These are phyloP conservation scores for Penaeus monodon DNA, from an alignment of 2,888 invertebrate species.

Conservation along the genomic window DNA sequence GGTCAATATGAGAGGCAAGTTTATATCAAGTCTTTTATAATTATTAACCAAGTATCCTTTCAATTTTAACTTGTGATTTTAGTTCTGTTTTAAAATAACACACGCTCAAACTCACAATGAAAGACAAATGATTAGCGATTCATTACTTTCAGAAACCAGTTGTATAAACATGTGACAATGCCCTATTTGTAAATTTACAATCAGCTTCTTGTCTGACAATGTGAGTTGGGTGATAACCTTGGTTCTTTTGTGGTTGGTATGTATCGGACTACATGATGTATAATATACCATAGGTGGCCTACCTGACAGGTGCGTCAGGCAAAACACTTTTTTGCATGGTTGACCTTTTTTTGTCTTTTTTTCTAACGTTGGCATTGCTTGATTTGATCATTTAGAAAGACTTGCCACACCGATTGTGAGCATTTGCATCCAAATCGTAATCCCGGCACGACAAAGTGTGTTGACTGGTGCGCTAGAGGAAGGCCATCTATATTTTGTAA, in stretches of 20 bases:
- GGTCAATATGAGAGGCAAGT: constrained; percentile 42
- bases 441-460: constrained; percentile 9
- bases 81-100: constrained; percentile 27
- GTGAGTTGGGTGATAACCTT: constrained; percentile 43
- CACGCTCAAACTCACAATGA: constrained; percentile 41
- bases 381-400: not conserved
- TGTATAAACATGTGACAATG: constrained; percentile 44
- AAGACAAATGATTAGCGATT: constrained; percentile 44
- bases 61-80: constrained; percentile 31
- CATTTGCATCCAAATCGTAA: not conserved
- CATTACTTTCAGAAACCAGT: constrained; percentile 37
- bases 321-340: not conserved
- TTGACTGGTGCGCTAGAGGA: constrained; percentile 31
- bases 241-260: constrained; percentile 52
- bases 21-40: constrained; percentile 44
- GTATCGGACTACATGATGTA: constrained; percentile 41
- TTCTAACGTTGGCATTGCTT: not conserved
- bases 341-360: not conserved
- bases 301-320: constrained; percentile 1
- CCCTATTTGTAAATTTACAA: constrained; percentile 52
- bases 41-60: constrained; percentile 22
- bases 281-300: constrained; percentile 36
- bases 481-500: constrained; percentile 48
- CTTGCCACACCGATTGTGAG: too few relatives aligned
- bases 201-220: constrained; percentile 51